A percentile compares a stretch with the other conserved stretches of the same genome.
These are phyloP conservation scores for Tetramorium parvispinum DNA, from an alignment of 1,140 invertebrate genomes.

Conservation along the genomic window DNA sequence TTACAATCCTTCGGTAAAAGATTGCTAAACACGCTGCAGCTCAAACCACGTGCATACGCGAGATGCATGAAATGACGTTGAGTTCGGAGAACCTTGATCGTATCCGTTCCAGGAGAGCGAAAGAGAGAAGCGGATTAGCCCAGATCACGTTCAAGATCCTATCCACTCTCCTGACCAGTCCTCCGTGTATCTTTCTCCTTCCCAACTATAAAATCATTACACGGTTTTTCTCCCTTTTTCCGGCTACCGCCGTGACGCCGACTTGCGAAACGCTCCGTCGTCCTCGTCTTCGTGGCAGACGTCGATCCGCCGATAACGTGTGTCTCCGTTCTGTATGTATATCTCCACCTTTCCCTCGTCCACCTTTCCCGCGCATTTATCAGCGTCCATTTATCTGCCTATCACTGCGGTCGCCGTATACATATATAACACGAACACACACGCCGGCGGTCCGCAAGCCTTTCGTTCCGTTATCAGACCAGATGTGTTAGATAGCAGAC, in stretches of 20 bases:
- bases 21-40: constrained; percentile 1
- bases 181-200: constrained; percentile 30
- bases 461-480: constrained; percentile 65
- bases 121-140: constrained; percentile 59
- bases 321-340: constrained; percentile 56
- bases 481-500: constrained; percentile 60
- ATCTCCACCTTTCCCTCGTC: constrained; percentile 67
- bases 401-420: constrained; percentile 55
- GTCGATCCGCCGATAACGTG: constrained; percentile 65
- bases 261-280: constrained; percentile 66
- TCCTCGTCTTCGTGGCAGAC: constrained; percentile 58
- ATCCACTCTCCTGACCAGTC: constrained; percentile 48
- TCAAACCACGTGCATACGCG: neutral
- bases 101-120: constrained; percentile 45
- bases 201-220: constrained; percentile 38
- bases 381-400: constrained; percentile 75
- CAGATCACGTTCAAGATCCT: constrained; percentile 58
- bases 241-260: constrained; percentile 58
- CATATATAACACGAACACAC: neutral
- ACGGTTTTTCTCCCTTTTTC: constrained; percentile 53
- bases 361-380: constrained; percentile 72
- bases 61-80: constrained; percentile 6
- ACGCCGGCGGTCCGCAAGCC: constrained; percentile 45
- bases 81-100: constrained; percentile 24
- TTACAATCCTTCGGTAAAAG: neutral